Percentiles rank a stretch among this genome's conserved stretches.
phyloP scores from a whole-genome alignment of 1,140 invertebrate genomes.

The Sminthurinus signatus region DNA sequence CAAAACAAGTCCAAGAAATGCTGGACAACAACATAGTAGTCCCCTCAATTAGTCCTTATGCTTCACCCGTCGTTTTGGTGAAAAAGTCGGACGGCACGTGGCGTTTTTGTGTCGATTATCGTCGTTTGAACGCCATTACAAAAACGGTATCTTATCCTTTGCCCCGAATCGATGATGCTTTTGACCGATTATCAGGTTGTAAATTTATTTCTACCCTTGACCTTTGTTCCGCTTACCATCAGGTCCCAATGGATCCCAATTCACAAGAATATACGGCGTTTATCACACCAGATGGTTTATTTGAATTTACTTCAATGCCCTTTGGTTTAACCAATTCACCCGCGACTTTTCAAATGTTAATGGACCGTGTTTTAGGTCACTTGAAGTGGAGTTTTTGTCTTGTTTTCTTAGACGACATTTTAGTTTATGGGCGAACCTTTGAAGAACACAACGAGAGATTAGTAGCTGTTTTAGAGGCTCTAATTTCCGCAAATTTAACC shows the following conservation, averaged over 20 bases:
- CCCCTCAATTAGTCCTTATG: background rate
- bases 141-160: conserved; percentile 43
- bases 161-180: conserved; percentile 43
- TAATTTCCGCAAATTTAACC: conserved; percentile 33
- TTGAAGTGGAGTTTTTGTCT: conserved; percentile 34
- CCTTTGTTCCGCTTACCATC: conserved; percentile 45
- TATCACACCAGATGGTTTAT: conserved; percentile 48
- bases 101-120: background rate
- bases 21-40: background rate
- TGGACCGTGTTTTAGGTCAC: conserved; percentile 44
- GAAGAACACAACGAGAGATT: conserved; percentile 39
- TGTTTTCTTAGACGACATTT: conserved; percentile 45
- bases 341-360: conserved; percentile 47
- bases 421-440: conserved; percentile 40
- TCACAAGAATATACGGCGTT: conserved; percentile 29
- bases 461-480: conserved; percentile 28
- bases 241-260: conserved; percentile 42
- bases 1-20: background rate
- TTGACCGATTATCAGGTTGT: conserved; percentile 42
- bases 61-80: background rate
- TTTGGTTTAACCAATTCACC: conserved; percentile 49
- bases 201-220: conserved; percentile 44
- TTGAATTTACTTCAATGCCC: conserved; percentile 46
- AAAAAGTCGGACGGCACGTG: background rate
- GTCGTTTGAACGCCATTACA: conserved; percentile 10